A percentile compares a stretch with the other conserved stretches of the same genome.
These are phyloP conservation scores for Trissolcus japonicus DNA, from an alignment of 2,888 invertebrate species.

Conservation along the genomic window DNA sequence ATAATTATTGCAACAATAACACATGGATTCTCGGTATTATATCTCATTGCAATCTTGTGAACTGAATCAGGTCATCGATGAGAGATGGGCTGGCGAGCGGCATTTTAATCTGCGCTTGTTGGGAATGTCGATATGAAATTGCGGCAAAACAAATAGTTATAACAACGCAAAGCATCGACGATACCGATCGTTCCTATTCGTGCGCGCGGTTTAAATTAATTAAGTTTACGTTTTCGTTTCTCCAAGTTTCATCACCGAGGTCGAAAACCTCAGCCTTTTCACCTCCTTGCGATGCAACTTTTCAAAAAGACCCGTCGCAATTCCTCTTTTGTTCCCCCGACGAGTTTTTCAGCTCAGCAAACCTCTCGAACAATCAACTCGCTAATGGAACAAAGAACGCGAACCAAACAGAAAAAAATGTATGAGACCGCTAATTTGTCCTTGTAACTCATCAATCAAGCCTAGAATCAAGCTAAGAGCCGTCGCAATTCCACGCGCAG, in stretches of 20 bases:
- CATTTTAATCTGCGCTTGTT: constrained; percentile 22
- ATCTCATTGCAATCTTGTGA: constrained; percentile 28
- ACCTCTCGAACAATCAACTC: no score
- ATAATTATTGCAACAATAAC: constrained; percentile 49
- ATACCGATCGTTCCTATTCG: background rate
- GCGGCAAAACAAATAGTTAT: background rate
- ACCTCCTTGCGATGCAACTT: background rate
- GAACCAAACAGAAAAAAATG: background rate
- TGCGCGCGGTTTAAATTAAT: no score
- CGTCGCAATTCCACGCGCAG: constrained; percentile 2
- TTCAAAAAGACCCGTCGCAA: background rate
- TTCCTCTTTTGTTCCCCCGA: background rate
- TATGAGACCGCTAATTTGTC: constrained; percentile 12
- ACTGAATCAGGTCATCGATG: constrained; percentile 47
- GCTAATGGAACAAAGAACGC: no score
- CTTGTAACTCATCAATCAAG: constrained; percentile 22
- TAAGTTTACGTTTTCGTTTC: background rate
- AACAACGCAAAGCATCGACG: background rate
- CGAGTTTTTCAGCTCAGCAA: background rate
- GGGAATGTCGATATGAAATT: constrained; percentile 12
- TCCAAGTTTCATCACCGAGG: background rate
- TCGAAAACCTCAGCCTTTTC: background rate
- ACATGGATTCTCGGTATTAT: constrained; percentile 28
- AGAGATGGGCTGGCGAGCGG: constrained; percentile 27
- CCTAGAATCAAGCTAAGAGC: constrained; percentile 1